Evolutionary conservation across 92 coral and sea anemone species (phyloP).

Genomic region (Palythoa grandiflora): DNA sequence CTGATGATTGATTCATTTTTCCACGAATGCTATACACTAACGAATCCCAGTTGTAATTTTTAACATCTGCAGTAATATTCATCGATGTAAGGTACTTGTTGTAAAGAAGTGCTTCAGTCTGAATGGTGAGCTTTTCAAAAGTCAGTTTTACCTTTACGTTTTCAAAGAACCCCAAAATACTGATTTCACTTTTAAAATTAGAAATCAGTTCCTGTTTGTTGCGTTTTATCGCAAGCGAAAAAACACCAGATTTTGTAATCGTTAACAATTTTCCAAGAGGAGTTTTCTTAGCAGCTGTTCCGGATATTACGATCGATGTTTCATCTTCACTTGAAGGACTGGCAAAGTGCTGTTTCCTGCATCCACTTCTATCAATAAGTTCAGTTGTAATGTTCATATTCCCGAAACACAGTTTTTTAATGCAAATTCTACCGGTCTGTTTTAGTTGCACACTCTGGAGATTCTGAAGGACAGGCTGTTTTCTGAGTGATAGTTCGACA

Average conservation of each 20-base stretch:
- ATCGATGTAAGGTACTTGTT: constrained; percentile 44
- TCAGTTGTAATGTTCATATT: constrained; percentile 36
- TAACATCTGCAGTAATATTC: constrained; percentile 46
- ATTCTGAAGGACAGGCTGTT: constrained; percentile 5
- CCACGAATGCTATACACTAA: constrained; percentile 53
- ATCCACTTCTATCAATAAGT: not conserved
- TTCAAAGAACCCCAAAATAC: constrained; percentile 5
- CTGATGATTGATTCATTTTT: constrained; percentile 47
- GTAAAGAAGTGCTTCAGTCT: constrained; percentile 17
- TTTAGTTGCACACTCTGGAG: constrained; percentile 45
- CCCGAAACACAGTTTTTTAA: constrained; percentile 42
- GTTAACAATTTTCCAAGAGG: constrained; percentile 20
- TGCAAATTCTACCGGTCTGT: constrained; percentile 16
- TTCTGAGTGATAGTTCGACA: not conserved
- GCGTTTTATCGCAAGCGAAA: constrained; percentile 1
- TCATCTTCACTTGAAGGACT: not conserved
- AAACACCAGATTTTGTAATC: not conserved
- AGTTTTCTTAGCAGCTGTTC: not conserved
- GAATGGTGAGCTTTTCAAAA: not conserved
- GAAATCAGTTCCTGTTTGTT: not conserved
- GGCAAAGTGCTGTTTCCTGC: not conserved
- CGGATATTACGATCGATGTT: not conserved
- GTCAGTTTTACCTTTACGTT: not conserved
- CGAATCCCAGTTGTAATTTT: constrained; percentile 54
- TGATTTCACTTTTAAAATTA: not conserved